Conservation (phyloP, 2,113 vertebrate species). For the Plecotus auritus region DNA sequence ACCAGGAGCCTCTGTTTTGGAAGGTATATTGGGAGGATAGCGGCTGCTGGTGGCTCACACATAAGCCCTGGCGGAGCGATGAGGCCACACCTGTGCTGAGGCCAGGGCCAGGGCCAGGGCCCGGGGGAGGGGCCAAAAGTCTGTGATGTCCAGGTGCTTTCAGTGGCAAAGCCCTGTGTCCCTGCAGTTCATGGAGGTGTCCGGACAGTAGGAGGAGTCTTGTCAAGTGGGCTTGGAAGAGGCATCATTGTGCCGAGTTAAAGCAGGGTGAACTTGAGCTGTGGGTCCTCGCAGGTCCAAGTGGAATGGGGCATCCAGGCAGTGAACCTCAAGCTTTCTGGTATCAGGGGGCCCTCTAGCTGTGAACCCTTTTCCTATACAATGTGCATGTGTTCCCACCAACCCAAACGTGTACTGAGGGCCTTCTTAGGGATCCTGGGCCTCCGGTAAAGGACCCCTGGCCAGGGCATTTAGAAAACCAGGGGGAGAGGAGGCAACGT, state of each 20-base stretch:
- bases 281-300: background rate
- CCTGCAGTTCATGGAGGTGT: background rate
- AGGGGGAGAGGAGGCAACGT: background rate
- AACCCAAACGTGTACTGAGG: background rate
- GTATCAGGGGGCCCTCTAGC: background rate
- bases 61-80: rapidly evolving
- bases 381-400: background rate
- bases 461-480: background rate
- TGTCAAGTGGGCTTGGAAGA: background rate
- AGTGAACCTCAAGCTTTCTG: background rate
- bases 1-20: background rate
- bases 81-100: background rate
- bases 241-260: background rate
- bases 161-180: background rate
- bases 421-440: background rate
- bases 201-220: background rate
- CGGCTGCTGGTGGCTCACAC: background rate
- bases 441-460: background rate
- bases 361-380: background rate
- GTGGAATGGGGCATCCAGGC: background rate
- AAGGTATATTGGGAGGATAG: background rate
- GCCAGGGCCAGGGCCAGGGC: too few species aligned
- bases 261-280: background rate
- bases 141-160: background rate
- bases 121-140: background rate